Evolutionary conservation across 1,140 invertebrate species (phyloP), one percentile per base, ranked within the genome.

Genomic region (Pseudomyrmex concolor): DNA sequence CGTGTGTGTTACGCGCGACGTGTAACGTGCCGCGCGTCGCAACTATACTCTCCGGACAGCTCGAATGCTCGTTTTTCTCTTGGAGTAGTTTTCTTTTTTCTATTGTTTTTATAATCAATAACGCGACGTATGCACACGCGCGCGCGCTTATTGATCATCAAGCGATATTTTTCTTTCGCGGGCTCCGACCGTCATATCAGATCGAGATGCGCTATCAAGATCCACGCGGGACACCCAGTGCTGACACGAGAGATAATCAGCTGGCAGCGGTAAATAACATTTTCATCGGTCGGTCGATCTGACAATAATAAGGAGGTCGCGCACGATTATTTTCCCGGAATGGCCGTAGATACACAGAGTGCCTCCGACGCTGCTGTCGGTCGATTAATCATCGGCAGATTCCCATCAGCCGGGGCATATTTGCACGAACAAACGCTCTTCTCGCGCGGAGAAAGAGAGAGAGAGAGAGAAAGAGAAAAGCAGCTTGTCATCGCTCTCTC

Each of bases 241-340:
- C 73, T 60, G 71, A 76, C 72, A 59, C 72, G 67, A 48, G 54
- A 19, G 45, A 34, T 59, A 86, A 85, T 83, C 64, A 54, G 13
- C 55, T 54, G 60, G 63, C 19, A 59, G 22, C 59, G 72, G 43
- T 70, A 64, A 83, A 77, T 57, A 77, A 84, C 70, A 70, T 72
- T 86, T 77, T 72, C 81, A 86, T 86, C 81, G 72, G 71, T n/a
- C 15, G 51, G 57, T 43, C 72, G 81, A 77, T 84, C 72, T 71
- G 81, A 66, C 81, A 54, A 70, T 77, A 84, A 86, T 86, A 85
- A 85, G 80, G 73, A 84, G 82, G 73, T 78, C 82, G 82, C 54
- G 74, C 74, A 64, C 74, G 73, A 84, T 84, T 78, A 84, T 59
- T 54, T 62, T 59, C 70, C 43, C 68, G 72, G 81, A 60, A 77